Evolutionary conservation across 1,140 invertebrate genomes (phyloP), one percentile per base, ranked within the genome.

Genomic region (Plodia interpunctella): DNA sequence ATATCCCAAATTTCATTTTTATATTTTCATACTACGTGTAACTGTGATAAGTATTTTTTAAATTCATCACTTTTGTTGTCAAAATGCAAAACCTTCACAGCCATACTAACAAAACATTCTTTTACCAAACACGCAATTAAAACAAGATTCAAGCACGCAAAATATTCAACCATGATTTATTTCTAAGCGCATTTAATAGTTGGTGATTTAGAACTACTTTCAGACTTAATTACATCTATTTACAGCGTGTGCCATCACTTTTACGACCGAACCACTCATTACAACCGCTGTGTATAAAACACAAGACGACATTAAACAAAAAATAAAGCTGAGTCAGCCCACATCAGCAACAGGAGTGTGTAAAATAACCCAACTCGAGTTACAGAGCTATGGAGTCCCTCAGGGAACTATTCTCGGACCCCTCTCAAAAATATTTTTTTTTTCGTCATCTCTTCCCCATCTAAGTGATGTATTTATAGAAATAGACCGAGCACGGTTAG

Each of bases 401-500:
- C 72, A 76, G 83, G 86, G 83, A 88, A 74, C 82, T 87, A 87
- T 87, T 87, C 76, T 82, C 63, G 80, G 78, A 66, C 69, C 83
- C 80, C 82, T 78, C 78, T 69, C 62, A 78, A 74, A 75, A 79
- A 79, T 78, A 76, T 72, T 80, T 86, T 82, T 80, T 76, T 70
- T 80, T 75, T 70, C 67, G 70, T 76, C 72, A 62, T 68, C 72
- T 65, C 67, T 9, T 11, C 68, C 68, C 67, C 65, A 51, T 55
- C 74, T 87, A 84, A 87, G 81, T 82, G 80, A 70, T 72, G 75
- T 88, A 88, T 88, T 85, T 85, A 79, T 84, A 88, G 86, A 88
- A 81, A 77, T 75, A 71, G 70, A 70, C 68, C 66, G 73, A 70
- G 65, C 63, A 70, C 65, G 70, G 68, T 79, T 76, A 72, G 72